These are phyloP conservation scores for Stichodactyla helianthus DNA, from an alignment of 64 coral and sea anemone genomes.

Conservation along the genomic window DNA sequence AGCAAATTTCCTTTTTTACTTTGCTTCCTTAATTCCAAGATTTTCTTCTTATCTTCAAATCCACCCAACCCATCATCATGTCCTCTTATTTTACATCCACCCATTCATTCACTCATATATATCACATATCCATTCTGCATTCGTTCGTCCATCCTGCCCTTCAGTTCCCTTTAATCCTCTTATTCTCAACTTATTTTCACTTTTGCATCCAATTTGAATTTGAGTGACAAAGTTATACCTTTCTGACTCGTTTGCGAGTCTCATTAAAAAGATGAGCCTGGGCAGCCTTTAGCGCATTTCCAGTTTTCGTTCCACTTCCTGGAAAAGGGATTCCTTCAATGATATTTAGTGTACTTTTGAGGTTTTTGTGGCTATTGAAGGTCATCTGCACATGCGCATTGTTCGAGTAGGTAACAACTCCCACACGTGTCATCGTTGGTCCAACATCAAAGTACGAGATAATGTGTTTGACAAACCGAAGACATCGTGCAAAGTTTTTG, in stretches of 20 bases:
- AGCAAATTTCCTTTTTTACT: too few relatives aligned
- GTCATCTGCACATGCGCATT: slow-evolving; percentile 5
- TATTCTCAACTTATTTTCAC: too few relatives aligned
- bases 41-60: too few relatives aligned
- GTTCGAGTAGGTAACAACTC: slow-evolving; percentile 7
- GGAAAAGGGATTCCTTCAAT: not conserved
- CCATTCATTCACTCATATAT: too few relatives aligned
- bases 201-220: too few relatives aligned
- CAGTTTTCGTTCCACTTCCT: slow-evolving; percentile 9
- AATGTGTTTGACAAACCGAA: not conserved
- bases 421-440: not conserved
- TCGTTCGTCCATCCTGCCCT: too few relatives aligned
- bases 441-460: not conserved
- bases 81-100: too few relatives aligned
- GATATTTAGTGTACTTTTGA: not conserved
- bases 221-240: not conserved
- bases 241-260: not conserved
- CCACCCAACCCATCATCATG: too few relatives aligned
- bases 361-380: not conserved
- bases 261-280: not conserved
- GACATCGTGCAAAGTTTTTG: not conserved
- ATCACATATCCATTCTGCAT: too few relatives aligned
- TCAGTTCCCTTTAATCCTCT: too few relatives aligned
- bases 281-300: not conserved
- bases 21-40: too few relatives aligned